Evolutionary conservation across 2,888 invertebrate genomes (phyloP).

Genomic region (Deladenus siricidicola): DNA sequence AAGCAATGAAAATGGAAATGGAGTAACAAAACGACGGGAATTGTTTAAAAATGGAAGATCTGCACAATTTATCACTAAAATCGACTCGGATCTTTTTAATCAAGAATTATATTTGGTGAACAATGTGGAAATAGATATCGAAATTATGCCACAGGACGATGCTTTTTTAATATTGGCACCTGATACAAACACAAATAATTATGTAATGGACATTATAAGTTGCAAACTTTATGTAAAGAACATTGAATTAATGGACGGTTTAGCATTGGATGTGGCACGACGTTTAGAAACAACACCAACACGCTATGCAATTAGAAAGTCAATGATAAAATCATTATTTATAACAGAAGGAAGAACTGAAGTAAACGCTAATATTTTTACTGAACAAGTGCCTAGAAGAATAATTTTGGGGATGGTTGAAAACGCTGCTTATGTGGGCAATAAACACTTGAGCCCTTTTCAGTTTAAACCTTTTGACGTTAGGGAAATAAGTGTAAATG

Average conservation of each 20-base stretch:
- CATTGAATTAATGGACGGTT: constrained; percentile 6
- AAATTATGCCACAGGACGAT: constrained; percentile 9
- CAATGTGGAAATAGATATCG: constrained; percentile 10
- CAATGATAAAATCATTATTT: no score
- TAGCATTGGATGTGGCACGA: constrained; percentile 1
- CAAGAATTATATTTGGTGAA: constrained; percentile 10
- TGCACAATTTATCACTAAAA: constrained; percentile 11
- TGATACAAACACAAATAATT: not conserved
- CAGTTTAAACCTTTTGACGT: no score
- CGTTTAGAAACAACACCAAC: no score
- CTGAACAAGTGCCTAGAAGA: no score
- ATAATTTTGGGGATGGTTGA: no score
- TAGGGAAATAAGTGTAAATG: no score
- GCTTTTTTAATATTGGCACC: constrained; percentile 5
- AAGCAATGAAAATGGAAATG: not conserved
- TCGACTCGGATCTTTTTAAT: constrained; percentile 13
- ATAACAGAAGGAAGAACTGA: no score
- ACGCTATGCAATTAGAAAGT: no score
- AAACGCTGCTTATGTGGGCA: no score
- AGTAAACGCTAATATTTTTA: no score
- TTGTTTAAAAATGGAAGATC: constrained; percentile 7
- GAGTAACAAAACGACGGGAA: not conserved
- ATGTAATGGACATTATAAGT: not conserved
- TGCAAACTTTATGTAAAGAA: constrained; percentile 4
- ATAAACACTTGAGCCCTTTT: no score